phyloP scores from a whole-genome alignment of 1,140 invertebrate genomes.

The Heterodera carotae region DNA sequence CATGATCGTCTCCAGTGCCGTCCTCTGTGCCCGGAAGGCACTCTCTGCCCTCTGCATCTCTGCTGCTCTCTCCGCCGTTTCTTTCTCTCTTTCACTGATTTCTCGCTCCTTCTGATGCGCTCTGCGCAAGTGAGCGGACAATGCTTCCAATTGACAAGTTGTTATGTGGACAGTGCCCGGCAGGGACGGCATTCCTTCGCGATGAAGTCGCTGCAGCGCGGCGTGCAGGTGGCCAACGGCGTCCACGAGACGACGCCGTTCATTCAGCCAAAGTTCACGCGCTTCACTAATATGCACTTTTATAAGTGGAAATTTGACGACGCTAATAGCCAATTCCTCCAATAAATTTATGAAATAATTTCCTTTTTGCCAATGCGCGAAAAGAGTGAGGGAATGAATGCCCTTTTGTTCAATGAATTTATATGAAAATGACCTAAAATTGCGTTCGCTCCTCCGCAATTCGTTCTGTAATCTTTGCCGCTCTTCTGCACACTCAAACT shows the following conservation, averaged over 20 bases:
- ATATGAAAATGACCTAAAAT: conserved; percentile 36
- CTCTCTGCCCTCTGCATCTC: conserved; percentile 25
- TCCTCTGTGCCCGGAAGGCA: conserved; percentile 18
- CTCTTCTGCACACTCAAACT: conserved; percentile 45
- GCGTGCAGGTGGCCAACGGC: conserved; percentile 8
- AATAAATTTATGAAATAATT: too few species aligned
- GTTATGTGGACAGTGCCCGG: neutral
- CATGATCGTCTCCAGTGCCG: conserved; percentile 33
- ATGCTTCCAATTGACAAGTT: conserved; percentile 8
- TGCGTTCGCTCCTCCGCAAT: conserved; percentile 26
- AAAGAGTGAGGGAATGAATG: too few species aligned
- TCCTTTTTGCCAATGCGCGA: too few species aligned
- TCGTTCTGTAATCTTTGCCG: conserved; percentile 32
- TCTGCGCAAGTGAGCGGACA: conserved; percentile 6
- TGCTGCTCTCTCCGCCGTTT: conserved; percentile 24
- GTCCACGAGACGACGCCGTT: conserved; percentile 23
- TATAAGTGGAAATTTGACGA: neutral
- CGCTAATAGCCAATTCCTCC: neutral
- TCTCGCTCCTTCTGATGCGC: neutral
- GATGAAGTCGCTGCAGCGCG: conserved; percentile 5
- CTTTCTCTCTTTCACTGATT: neutral
- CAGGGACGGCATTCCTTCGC: neutral
- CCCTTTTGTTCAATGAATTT: too few species aligned
- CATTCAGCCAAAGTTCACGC: conserved; percentile 15
- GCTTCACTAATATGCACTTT: conserved; percentile 1